Evolutionary conservation across 2,113 vertebrate species (phyloP), one percentile per base, ranked within the genome.

Genomic region (Phocoena phocoena): DNA sequence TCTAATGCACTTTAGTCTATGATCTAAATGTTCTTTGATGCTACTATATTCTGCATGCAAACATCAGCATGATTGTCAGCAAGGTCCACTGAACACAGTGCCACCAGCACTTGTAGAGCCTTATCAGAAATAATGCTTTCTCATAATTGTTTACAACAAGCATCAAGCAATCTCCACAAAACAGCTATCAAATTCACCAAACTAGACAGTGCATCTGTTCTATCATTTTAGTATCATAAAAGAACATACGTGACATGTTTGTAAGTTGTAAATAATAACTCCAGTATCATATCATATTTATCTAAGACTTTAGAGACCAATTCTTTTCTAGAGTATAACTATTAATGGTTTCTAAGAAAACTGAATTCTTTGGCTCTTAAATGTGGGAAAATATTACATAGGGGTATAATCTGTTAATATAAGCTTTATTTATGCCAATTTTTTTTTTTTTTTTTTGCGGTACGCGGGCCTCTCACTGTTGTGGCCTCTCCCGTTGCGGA

Each of bases 231-330:
- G 53, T 41, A 50, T 73, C 79, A 70, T 70, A 60, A 87, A 96
- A 86, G 63, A 90, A 92, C 67, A 36, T 88, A 73, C 55, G n/a
- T 62, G 88, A 81, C 76, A 62, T 74, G 71, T 84, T 85, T 93
- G 44, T 91, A 93, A 89, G 53, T 92, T 97, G 88, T 98, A 89
- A 92, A 96, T 96, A 95, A 90, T 91, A 74, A 68, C 13, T 65
- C n/a, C 70, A 18, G 85, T 68, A 84, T 68, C 58, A 68, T 77
- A 23, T 50, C 60, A 62, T 38, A 41, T 71, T 53, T 86, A 38
- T 88, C 15, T 81, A 79, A 86, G 53, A 76, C 71, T 26, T 95
- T 65, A 85, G 70, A 95, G 73, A 93, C 62, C 50, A 47, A 3
- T 93, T 85, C n/a, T 96, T 88, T 93, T 87, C 95, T 95, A 36